phyloP scores from a whole-genome alignment of 2,113 vertebrate genomes.

The Alectura lathami region DNA sequence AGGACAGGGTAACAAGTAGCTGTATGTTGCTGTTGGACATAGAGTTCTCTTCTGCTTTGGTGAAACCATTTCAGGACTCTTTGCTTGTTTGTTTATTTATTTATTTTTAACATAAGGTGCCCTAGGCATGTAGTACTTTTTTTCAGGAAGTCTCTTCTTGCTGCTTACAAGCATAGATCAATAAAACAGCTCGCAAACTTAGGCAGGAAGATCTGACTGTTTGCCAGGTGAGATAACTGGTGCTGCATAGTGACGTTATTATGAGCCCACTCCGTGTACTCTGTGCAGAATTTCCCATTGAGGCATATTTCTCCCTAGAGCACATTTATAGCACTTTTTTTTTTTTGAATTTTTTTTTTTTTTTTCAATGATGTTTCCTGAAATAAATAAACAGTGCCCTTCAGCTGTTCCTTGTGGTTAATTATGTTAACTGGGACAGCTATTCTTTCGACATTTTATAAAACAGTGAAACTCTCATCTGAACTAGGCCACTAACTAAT shows the following conservation, averaged over 20 bases:
- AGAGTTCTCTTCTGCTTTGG: background rate
- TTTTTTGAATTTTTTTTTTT: slow-evolving; percentile 4
- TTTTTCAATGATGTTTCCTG: background rate
- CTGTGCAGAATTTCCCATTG: background rate
- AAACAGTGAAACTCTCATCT: slow-evolving; percentile 40
- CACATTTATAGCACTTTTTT: background rate
- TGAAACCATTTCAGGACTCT: background rate
- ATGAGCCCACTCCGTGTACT: background rate
- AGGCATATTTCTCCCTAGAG: background rate
- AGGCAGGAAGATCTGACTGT: background rate
- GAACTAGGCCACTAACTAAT: slow-evolving; percentile 69
- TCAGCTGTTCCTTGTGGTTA: slow-evolving; percentile 44
- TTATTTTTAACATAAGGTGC: background rate
- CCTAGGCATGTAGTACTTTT: background rate
- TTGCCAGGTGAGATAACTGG: background rate
- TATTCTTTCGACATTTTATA: slow-evolving; percentile 56
- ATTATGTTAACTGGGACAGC: slow-evolving; percentile 65
- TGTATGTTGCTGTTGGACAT: background rate
- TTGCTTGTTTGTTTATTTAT: background rate
- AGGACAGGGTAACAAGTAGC: background rate
- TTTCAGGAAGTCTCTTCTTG: background rate
- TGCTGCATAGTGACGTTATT: background rate
- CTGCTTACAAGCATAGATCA: background rate
- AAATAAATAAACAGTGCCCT: slow-evolving; percentile 16
- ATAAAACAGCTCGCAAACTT: background rate